Base-by-base conservation (phyloP, 2,113 vertebrate species). In the Poeciliopsis retropinna region DNA sequence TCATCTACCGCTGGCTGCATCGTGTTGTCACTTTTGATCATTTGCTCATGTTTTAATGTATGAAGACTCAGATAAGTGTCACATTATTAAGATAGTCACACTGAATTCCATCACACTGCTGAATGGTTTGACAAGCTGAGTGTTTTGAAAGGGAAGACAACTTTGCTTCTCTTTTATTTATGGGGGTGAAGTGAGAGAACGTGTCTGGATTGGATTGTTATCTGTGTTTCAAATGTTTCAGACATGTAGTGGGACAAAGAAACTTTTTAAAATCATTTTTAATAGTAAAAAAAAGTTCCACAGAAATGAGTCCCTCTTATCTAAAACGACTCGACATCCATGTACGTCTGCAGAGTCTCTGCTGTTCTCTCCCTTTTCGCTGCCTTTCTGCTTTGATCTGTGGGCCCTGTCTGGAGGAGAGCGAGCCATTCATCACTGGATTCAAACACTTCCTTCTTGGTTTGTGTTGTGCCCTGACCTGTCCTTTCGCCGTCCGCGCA, bases 21-120 rank as follows among this genome's bases (percentile, higher is more conserved):
- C 51, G 28, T 72, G 80, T 85, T 87, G 87, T 85, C 90, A 85
- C 76, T 75, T 92, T 83, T 92, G 83, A 92, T 89, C 85, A 85
- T 76, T 83, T 69, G 51, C 73, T 89, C 86, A 83, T 87, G 89
- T 92, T 92, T 87, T 86, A 87, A 90, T 88, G 88, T 83, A 88
- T 92, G 86, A 87, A 79, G 80, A 72, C 85, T 82, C 75, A 76
- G 75, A 72, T 68, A 87, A 81, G 83, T 86, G 87, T 79, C 82
- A 82, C 75, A 76, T 76, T 75, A 75, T 65, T 27, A 72, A 29
- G 82, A 82, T 82, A 77, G 88, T 88, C 89, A 85, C 84, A 70
- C 84, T 67, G 83, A 63, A 88, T 90, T 85, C 80, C 60, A 76
- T 85, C 81, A 64, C 71, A 72, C 67, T 73, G 72, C 62, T n/a